Evolutionary conservation across 1,140 invertebrate genomes (phyloP).

Genomic region (Drosophila pruinosa): DNA sequence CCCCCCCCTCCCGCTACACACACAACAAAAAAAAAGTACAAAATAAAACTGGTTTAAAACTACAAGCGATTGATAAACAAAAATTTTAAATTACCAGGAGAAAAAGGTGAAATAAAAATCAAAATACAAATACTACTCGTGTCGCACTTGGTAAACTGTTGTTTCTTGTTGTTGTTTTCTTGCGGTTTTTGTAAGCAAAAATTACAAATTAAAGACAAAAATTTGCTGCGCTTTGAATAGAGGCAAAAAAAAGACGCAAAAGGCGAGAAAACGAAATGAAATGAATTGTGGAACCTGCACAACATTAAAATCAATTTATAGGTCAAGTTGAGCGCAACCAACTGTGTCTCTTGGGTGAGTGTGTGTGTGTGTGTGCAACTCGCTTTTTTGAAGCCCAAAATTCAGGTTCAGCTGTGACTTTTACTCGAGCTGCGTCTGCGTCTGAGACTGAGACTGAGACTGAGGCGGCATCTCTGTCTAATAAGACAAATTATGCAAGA

Average conservation of each 20-base stretch:
- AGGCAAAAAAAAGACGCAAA: slow-evolving; percentile 9
- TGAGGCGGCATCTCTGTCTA: slow-evolving; percentile 65
- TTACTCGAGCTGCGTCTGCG: slow-evolving; percentile 55
- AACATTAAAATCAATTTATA: slow-evolving; percentile 80
- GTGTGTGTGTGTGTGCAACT: slow-evolving; percentile 41
- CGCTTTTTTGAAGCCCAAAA: slow-evolving; percentile 47
- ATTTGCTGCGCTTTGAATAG: no score
- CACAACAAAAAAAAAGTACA: slow-evolving; percentile 16
- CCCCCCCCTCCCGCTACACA: background rate
- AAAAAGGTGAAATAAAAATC: background rate
- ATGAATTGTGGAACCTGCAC: slow-evolving; percentile 64
- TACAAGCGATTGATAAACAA: slow-evolving; percentile 30
- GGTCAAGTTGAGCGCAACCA: slow-evolving; percentile 71
- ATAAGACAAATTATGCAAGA: slow-evolving; percentile 72
- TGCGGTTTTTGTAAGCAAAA: background rate
- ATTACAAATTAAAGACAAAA: background rate
- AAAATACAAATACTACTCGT: slow-evolving; percentile 27
- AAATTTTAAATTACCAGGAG: background rate
- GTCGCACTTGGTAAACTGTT: slow-evolving; percentile 54
- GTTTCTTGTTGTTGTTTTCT: background rate
- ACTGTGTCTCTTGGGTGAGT: background rate
- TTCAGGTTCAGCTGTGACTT: slow-evolving; percentile 72
- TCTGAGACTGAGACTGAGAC: no score
- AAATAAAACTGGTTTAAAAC: slow-evolving; percentile 56
- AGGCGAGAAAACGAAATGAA: slow-evolving; percentile 26